These are phyloP conservation scores for Nerophis ophidion DNA, from an alignment of 2,113 vertebrate species.

Conservation along the genomic window DNA sequence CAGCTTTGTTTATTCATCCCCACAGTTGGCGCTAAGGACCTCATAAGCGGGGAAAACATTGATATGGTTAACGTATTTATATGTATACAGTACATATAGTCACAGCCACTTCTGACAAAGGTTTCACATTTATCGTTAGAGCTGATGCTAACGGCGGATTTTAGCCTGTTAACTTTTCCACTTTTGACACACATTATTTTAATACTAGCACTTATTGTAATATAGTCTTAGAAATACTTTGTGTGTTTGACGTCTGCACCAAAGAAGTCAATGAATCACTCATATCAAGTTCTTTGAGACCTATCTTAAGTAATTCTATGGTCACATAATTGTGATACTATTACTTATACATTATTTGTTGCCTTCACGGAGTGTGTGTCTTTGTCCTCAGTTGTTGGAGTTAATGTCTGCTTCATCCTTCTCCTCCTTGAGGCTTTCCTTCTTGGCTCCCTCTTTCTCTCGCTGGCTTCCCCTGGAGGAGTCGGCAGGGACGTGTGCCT, in stretches of 20 bases:
- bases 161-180: not conserved
- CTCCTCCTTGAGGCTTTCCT: constrained; percentile 78
- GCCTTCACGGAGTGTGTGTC: not conserved
- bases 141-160: not conserved
- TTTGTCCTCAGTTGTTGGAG: constrained; percentile 51
- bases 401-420: constrained; percentile 73
- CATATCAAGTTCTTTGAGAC: not conserved
- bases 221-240: constrained; percentile 1
- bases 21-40: not conserved
- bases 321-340: not conserved
- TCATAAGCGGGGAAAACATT: not conserved
- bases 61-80: not conserved
- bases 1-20: not conserved
- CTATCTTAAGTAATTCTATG: not conserved
- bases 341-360: not conserved
- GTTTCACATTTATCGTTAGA: not conserved
- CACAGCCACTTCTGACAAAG: not conserved
- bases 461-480: constrained; percentile 64
- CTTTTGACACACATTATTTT: not conserved
- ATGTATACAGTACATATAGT: not conserved
- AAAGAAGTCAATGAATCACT: not conserved
- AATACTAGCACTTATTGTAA: not conserved
- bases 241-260: not conserved
- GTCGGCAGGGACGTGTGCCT: constrained; percentile 63
- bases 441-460: constrained; percentile 73